Base-by-base conservation (phyloP, 2,113 vertebrate genomes). In the Mobula birostris region DNA sequence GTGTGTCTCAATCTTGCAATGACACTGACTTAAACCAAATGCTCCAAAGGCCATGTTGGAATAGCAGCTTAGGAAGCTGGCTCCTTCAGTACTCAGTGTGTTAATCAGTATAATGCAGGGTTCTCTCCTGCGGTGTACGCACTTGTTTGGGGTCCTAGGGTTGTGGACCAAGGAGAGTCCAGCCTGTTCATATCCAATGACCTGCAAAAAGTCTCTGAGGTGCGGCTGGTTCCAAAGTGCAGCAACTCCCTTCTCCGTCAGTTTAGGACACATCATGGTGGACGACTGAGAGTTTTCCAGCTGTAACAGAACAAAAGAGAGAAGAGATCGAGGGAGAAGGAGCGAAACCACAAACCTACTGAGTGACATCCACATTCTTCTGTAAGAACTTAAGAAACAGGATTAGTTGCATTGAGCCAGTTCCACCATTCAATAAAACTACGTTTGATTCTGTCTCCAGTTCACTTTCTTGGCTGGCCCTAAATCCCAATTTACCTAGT, bases 171-270 rank as follows among this genome's bases (percentile, higher is more conserved):
- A 40, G 68, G 14, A 93, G 19, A 27, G 24, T 74, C 68, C 36
- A 72, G 68, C 91, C 70, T 74, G 91, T 70, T 93, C 91, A 7
- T 74, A 93, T 93, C 91, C 91, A 12, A 93, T 72, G 11, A 93
- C 70, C 91, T 93, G 91, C 70, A 93, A 70, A 29, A 93, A 93
- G 12, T 93, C 68, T 56, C 91, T 27, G 32, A 93, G 21, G 72
- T 93, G 91, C 17, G 91, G 91, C 24, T 93, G 68, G 36, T 74
- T 74, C 91, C 91, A 93, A 14, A 74, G 68, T 27, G 36, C 48
- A 9, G 91, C 91, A 32, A 93, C 91, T n/a, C 27, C 68, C 56
- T 93, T 93, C 9, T 93, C 91, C 7, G 24, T 74, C 36, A 93
- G 40, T 74, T 40, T 27, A 48, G 24, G 70, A 24, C 91, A 93